A percentile compares a stretch with the other conserved stretches of the same genome.
phyloP scores from a whole-genome alignment of 2,797 vertebrate genomes.

The Adrianichthys oophorus region DNA sequence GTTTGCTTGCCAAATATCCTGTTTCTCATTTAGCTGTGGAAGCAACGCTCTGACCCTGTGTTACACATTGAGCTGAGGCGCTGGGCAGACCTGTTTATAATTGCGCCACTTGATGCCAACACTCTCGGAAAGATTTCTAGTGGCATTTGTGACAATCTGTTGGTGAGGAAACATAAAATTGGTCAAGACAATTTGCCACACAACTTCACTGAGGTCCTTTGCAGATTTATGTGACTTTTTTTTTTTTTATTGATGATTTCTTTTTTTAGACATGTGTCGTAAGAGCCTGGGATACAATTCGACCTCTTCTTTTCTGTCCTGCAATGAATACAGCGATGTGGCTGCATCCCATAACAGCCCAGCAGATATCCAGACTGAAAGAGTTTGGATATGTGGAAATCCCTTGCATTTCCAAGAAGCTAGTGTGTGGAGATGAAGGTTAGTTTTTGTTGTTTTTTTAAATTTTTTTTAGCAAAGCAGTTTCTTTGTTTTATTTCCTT shows the following conservation, averaged over 20 bases:
- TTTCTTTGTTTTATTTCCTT: neutral
- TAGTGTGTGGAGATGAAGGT: conserved; percentile 97
- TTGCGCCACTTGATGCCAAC: conserved; percentile 96
- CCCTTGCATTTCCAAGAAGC: conserved; percentile 89
- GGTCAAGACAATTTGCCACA: neutral
- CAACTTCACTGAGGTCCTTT: neutral
- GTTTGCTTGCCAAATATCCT: conserved; percentile 10
- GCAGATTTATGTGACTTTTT: conserved; percentile 20
- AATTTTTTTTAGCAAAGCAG: neutral
- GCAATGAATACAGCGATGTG: conserved; percentile 99
- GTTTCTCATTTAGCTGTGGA: conserved; percentile 84
- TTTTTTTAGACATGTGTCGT: conserved; percentile 88
- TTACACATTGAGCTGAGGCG: conserved; percentile 93
- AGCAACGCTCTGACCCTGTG: conserved; percentile 85
- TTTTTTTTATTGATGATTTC: neutral
- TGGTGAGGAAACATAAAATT: conserved; percentile 78
- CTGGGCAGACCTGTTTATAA: conserved; percentile 91
- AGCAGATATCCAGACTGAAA: conserved; percentile 83
- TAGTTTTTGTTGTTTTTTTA: conserved; percentile 28
- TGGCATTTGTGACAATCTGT: conserved; percentile 95
- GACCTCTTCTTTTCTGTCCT: conserved; percentile 93
- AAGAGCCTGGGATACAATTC: conserved; percentile 89
- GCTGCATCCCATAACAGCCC: conserved; percentile 90
- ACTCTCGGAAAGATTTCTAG: conserved; percentile 92
- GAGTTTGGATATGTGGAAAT: conserved; percentile 90